These are phyloP conservation scores for Netelia virgata DNA, from an alignment of 2,888 invertebrate genomes.

Conservation along the genomic window DNA sequence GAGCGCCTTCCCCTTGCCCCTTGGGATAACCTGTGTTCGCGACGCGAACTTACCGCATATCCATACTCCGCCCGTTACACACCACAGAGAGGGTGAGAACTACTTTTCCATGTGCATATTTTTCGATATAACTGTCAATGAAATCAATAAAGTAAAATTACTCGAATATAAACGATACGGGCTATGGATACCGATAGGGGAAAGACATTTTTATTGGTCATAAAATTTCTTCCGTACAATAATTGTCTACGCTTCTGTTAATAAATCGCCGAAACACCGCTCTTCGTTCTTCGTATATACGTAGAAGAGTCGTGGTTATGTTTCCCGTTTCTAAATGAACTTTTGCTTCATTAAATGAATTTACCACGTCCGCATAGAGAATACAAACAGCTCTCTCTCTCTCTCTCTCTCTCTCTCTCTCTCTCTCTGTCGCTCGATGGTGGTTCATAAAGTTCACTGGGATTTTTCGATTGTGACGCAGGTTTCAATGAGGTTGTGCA, in stretches of 20 bases:
- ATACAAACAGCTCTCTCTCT: neutral
- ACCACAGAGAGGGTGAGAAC: slow-evolving; percentile 22
- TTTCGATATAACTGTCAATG: slow-evolving; percentile 7
- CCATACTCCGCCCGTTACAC: slow-evolving; percentile 37
- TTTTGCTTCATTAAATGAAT: slow-evolving; percentile 38
- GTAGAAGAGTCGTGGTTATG: neutral
- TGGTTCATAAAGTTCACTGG: slow-evolving; percentile 45
- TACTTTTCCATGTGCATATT: neutral
- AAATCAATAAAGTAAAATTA: slow-evolving; percentile 9
- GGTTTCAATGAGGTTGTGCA: slow-evolving; percentile 1
- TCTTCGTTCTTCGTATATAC: neutral
- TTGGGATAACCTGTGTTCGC: slow-evolving; percentile 30
- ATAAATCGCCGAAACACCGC: slow-evolving; percentile 39
- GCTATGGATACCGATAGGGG: neutral
- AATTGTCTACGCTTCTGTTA: neutral
- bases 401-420: too few relatives aligned
- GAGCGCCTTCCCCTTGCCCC: slow-evolving; percentile 33
- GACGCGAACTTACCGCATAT: slow-evolving; percentile 43
- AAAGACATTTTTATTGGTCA: slow-evolving; percentile 5
- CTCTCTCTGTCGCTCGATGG: neutral
- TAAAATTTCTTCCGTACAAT: slow-evolving; percentile 4
- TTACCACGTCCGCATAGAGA: slow-evolving; percentile 2
- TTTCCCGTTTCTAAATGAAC: slow-evolving; percentile 31
- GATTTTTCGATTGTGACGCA: slow-evolving; percentile 43
- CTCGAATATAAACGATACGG: neutral